Base-by-base conservation (phyloP, 2,797 vertebrate genomes). In the Rachycentron canadum region DNA sequence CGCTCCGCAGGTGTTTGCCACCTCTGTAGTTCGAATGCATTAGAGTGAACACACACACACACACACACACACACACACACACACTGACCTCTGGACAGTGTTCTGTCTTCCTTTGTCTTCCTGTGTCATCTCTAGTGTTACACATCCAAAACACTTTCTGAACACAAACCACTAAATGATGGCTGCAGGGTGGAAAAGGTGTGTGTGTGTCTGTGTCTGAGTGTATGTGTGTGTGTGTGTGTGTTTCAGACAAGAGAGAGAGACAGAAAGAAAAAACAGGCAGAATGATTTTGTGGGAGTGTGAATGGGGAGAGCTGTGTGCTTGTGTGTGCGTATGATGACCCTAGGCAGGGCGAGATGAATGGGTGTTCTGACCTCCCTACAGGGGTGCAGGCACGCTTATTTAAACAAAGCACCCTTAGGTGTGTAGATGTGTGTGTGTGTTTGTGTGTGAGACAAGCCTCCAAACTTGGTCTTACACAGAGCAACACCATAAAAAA, bases 351-450 rank as follows among this genome's bases (percentile, higher is more conserved):
- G 88, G 83, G 68, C 34, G 70, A 95, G 95, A 96, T 95, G 88
- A 93, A 96, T 95, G 90, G 90, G 70, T 90, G 87, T 90, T 91
- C 85, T 91, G 90, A 88, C 90, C 92, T 57, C 85, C 94, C 93
- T 92, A 50, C 86, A 90, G 94, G 90, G 80, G 72, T 90, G 81
- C 79, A 89, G 90, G 89, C 91, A 89, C 80, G 88, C 94, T 95
- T 95, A 95, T 95, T 95, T 95, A 96, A 94, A 96, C 95, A 94
- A 88, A 90, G 86, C 93, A 94, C 94, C 94, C 92, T 93, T 89
- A 93, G 95, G 95, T 95, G 92, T 92, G 89, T 81, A 77, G 30
- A 76, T 75, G 65, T 82, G 70, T 73, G 40, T 71, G 64, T 83
- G 67, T 64, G 45, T 74, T 61, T 21, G 62, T 53, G 56, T 69